Evolutionary conservation across 1,140 invertebrate species (phyloP).

Genomic region (Pomacea maculata): DNA sequence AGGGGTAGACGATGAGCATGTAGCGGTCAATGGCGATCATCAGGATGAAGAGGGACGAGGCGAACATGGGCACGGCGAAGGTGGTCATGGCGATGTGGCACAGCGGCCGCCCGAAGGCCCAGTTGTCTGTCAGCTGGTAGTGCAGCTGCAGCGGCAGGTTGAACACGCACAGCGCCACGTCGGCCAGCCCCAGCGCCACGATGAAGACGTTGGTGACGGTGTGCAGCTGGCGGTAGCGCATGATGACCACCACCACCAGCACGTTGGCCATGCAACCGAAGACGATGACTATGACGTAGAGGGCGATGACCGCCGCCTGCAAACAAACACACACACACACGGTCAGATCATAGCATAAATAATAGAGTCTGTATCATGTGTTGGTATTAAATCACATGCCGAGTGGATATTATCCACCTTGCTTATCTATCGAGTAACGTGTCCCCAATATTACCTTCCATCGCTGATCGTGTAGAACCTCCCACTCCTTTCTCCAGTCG

Average conservation of each 20-base stretch:
- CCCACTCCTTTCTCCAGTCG: conserved; percentile 34
- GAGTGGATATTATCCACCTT: too few species aligned
- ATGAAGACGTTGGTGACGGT: conserved; percentile 98
- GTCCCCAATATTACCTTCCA: conserved; percentile 31
- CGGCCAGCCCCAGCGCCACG: conserved; percentile 93
- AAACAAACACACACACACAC: not conserved
- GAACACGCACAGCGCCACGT: conserved; percentile 90
- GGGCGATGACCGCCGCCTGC: conserved; percentile 50
- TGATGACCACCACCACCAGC: conserved; percentile 85
- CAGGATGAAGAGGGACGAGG: conserved; percentile 76
- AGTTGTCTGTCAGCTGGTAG: conserved; percentile 83
- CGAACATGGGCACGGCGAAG: conserved; percentile 73
- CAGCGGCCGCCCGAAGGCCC: conserved; percentile 77
- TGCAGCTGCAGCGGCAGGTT: conserved; percentile 78
- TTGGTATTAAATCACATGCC: too few species aligned
- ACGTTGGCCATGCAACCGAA: conserved; percentile 78
- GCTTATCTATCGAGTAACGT: too few species aligned
- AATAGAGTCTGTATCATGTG: too few species aligned
- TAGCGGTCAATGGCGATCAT: conserved; percentile 78
- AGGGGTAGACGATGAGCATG: conserved; percentile 73
- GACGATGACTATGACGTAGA: conserved; percentile 61
- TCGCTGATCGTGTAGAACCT: conserved; percentile 39
- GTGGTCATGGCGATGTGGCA: conserved; percentile 59
- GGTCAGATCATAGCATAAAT: too few species aligned
- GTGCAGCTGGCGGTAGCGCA: conserved; percentile 90